Evolutionary conservation across 2,113 vertebrate genomes (phyloP).

Genomic region (Erinaceus europaeus): DNA sequence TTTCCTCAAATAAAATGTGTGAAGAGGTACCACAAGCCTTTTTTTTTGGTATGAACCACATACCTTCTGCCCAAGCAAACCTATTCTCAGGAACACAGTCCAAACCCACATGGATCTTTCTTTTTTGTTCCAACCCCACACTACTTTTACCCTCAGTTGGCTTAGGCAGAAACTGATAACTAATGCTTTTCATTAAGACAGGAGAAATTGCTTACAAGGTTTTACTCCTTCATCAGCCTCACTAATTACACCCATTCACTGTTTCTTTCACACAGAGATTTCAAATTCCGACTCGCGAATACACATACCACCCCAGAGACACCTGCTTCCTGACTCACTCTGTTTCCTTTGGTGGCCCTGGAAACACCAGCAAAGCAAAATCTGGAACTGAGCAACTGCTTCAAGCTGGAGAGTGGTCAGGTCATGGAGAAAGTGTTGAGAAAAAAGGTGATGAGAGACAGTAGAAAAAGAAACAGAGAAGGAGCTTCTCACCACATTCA

Average conservation of each 20-base stretch:
- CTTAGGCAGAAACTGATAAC: constrained; percentile 58
- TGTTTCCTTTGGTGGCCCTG: neutral
- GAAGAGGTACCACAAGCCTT: constrained; percentile 11
- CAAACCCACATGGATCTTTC: constrained; percentile 41
- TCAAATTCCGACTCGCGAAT: constrained; percentile 52
- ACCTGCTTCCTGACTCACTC: constrained; percentile 62
- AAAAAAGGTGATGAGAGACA: neutral
- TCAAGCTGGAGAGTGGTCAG: neutral
- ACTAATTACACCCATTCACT: constrained; percentile 73
- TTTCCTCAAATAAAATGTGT: constrained; percentile 17
- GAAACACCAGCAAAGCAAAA: constrained; percentile 48
- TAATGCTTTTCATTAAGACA: constrained; percentile 68
- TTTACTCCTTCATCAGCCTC: constrained; percentile 67
- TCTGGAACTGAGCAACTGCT: neutral
- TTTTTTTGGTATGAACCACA: neutral
- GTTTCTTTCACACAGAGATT: constrained; percentile 57
- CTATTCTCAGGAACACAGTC: constrained; percentile 48
- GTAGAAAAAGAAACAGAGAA: neutral
- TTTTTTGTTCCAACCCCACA: constrained; percentile 60
- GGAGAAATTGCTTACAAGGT: constrained; percentile 67
- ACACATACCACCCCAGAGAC: constrained; percentile 52
- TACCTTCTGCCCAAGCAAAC: constrained; percentile 24
- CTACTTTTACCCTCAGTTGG: constrained; percentile 52
- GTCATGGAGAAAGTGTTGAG: constrained; percentile 1
- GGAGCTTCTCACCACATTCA: neutral